Conservation (phyloP, 2,113 vertebrate genomes). For the Pavo muticus region DNA sequence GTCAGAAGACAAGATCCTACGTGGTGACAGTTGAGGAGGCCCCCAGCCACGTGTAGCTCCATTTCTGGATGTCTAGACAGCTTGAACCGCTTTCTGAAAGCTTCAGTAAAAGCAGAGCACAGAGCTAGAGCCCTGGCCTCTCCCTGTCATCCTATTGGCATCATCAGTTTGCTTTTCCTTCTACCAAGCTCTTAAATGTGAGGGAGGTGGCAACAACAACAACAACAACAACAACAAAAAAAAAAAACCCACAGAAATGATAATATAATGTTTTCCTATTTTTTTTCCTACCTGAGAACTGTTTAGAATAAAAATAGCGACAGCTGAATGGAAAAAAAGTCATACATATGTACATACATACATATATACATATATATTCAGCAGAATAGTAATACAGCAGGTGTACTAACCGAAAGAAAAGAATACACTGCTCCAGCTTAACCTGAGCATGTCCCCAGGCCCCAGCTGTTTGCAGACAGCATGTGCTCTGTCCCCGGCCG, state of each 20-base stretch:
- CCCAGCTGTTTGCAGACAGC: background rate
- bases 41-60: constrained; percentile 38
- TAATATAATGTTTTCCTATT: background rate
- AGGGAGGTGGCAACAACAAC: background rate
- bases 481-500: background rate
- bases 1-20: background rate
- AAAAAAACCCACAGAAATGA: background rate
- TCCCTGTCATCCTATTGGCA: constrained; percentile 45
- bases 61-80: background rate
- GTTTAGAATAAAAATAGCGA: background rate
- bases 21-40: background rate
- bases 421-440: background rate
- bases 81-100: constrained; percentile 58
- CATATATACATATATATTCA: background rate
- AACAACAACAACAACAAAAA: background rate
- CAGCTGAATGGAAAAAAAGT: background rate
- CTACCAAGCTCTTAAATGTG: constrained; percentile 11
- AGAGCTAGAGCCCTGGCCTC: constrained; percentile 30
- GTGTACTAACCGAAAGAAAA: background rate
- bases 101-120: constrained; percentile 64
- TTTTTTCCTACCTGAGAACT: background rate
- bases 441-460: background rate
- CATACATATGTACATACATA: background rate
- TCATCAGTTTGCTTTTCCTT: constrained; percentile 30
- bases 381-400: background rate